Conservation (phyloP, 92 coral and sea anemone genomes). For the Siderastrea siderea region DNA sequence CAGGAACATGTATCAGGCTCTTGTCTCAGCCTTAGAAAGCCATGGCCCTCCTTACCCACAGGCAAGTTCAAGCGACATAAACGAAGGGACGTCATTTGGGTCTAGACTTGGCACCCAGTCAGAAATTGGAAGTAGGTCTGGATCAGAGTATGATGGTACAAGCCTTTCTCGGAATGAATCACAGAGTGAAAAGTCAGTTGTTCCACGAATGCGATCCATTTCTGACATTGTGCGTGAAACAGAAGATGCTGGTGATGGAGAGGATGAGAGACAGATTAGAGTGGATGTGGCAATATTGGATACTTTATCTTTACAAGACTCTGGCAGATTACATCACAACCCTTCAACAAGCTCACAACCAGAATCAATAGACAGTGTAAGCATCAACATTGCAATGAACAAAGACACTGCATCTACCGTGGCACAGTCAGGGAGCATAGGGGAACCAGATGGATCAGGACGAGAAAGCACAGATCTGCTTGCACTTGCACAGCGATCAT, state of each 20-base stretch:
- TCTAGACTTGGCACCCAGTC: conserved; percentile 46
- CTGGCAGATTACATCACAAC: conserved; percentile 69
- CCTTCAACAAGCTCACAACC: conserved; percentile 91
- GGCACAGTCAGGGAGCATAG: conserved; percentile 91
- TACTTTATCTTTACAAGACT: conserved; percentile 74
- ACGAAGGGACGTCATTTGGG: conserved; percentile 43
- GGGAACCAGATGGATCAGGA: conserved; percentile 88
- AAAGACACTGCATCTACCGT: conserved; percentile 95
- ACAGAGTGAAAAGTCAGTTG: conserved; percentile 48
- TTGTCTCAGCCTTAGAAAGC: conserved; percentile 84
- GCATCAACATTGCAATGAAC: conserved; percentile 69
- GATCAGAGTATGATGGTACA: conserved; percentile 55
- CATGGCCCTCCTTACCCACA: conserved; percentile 65
- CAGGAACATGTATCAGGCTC: conserved; percentile 76
- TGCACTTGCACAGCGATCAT: conserved; percentile 76
- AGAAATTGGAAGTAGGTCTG: conserved; percentile 50
- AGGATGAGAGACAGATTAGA: conserved; percentile 55
- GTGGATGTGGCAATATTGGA: conserved; percentile 76
- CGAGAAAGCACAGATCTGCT: conserved; percentile 81
- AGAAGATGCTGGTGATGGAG: conserved; percentile 38
- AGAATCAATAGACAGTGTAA: conserved; percentile 89
- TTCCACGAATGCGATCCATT: conserved; percentile 80
- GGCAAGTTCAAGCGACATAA: conserved; percentile 65
- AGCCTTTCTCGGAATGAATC: conserved; percentile 72
- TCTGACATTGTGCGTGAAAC: conserved; percentile 82